Base-by-base conservation (phyloP, 2,888 invertebrate genomes). In the Erebia aethiops region DNA sequence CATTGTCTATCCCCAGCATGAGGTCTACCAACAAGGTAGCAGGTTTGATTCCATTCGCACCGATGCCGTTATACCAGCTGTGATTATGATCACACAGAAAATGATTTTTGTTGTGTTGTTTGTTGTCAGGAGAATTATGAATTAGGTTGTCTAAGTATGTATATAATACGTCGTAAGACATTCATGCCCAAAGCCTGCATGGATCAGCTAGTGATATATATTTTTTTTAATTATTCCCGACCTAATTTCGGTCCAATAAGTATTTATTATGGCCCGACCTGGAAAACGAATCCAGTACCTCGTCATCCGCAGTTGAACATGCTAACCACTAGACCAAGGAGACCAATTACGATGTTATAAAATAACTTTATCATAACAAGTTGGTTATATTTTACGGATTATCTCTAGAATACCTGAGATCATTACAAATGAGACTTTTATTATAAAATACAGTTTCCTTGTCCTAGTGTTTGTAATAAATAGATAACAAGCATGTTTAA, bases 21-120 rank as follows among this genome's bases (percentile, higher is more conserved):
- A 84, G 86, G 87, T 83, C 87, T 81, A 81, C 86, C 84, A 83
- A 87, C 87, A 87, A 87, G 87, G 88, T 84, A 87, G 85, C 84
- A 76, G 79, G 81, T 82, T 83, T 80, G 82, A 82, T 80, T 77
- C 82, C 77, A 75, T 72, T 72, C 67, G 71, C 71, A 67, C 69
- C 71, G 51, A 54, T 67, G 69, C 69, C 69, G 65, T 69, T 71
- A 69, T 69, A 46, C 41, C 56, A 64, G 64, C 43, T 69, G 41
- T 67, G 68, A 73, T 71, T 71, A 62, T 63, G 69, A 63, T 60
- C 60, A 16, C 16, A 43, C 41, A 18, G n/a, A 60, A 43, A 51
- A 51, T 14, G 13, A n/a, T n/a, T 51, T 51, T n/a, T n/a, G 51
- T 51, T 51, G 35, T 35, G 35, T 7, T 35, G 35, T 35, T 35